Percentiles rank a stretch among this genome's conserved stretches.
These are phyloP conservation scores for Mugil cephalus DNA, from an alignment of 2,113 vertebrate genomes.

Conservation along the genomic window DNA sequence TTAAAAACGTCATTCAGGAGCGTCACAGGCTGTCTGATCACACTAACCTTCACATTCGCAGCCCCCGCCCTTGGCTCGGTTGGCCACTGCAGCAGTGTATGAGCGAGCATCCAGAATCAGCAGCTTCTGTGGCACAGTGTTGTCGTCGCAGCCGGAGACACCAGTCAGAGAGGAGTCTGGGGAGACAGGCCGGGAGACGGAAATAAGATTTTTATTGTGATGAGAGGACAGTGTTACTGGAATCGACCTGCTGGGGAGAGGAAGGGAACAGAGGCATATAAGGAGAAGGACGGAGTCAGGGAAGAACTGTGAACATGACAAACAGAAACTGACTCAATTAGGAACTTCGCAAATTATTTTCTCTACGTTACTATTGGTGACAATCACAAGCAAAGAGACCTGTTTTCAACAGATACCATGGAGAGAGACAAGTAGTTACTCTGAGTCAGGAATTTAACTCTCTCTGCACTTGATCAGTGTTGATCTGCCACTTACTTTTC, in stretches of 20 bases:
- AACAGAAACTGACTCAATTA: constrained; percentile 26
- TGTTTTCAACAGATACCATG: neutral
- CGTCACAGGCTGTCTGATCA: neutral
- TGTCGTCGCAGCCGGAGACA: constrained; percentile 88
- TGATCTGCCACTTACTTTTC: neutral
- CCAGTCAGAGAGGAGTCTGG: constrained; percentile 93
- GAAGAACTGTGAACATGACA: neutral
- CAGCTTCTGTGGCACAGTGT: constrained; percentile 90
- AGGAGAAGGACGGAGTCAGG: neutral
- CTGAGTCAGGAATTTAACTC: neutral
- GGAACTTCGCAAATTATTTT: constrained; percentile 22
- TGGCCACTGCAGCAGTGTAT: constrained; percentile 96
- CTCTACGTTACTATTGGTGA: constrained; percentile 10
- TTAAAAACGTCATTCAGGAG: neutral
- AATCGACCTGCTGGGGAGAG: neutral
- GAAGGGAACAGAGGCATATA: neutral
- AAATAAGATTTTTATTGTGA: constrained; percentile 1
- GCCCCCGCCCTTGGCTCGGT: constrained; percentile 98
- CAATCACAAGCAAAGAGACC: constrained; percentile 12
- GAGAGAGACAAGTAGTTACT: constrained; percentile 35
- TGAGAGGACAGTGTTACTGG: neutral
- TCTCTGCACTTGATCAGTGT: constrained; percentile 4
- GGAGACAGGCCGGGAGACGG: constrained; percentile 32
- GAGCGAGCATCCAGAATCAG: constrained; percentile 97
- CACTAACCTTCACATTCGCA: constrained; percentile 96